Evolutionary conservation across 2,797 vertebrate genomes (phyloP), one percentile per base, ranked within the genome.

Genomic region (Melanotaenia pygmaea): DNA sequence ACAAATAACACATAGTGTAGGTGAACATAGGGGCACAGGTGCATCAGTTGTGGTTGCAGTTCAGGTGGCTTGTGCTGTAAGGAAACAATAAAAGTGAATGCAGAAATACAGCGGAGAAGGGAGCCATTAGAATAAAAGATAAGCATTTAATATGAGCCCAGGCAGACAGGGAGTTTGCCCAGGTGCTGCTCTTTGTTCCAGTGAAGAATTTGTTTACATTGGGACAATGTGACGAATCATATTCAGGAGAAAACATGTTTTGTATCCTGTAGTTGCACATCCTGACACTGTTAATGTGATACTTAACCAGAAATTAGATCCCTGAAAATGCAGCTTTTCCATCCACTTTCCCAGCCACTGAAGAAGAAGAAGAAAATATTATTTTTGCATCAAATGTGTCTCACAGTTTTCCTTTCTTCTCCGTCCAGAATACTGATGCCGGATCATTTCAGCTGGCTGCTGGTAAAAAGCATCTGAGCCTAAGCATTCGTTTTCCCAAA

Each of bases 161-260:
- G 88, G 61, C 78, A 75, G 86, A 89, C 84, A 45, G 82, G 80
- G 83, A 91, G 92, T 94, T 94, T 94, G 93, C 82, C 91, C 94
- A 95, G 95, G 93, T 96, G 94, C 90, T 93, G 86, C 76, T 80
- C 89, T 89, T 88, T 90, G 84, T 89, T 26, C 26, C 24, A 64
- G 14, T 70, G 70, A 26, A 61, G 13, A 72, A 77, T 82, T 35
- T 88, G 84, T 90, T 89, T 90, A 83, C 85, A 78, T 59, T 85
- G 73, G 70, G 68, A 90, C 74, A 84, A 85, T 76, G 80, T 86
- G 67, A 72, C 70, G 70, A 80, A 70, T 77, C 72, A 22, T 64
- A 76, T 76, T 70, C 70, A 81, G 56, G 70, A 74, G 76, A 80
- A 68, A 82, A 66, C 76, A 34, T 73, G 81, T 67, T 64, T 82